Percentiles rank a stretch among this genome's conserved stretches.
phyloP scores from a whole-genome alignment of 2,113 vertebrate species.

The Phasianus colchicus region DNA sequence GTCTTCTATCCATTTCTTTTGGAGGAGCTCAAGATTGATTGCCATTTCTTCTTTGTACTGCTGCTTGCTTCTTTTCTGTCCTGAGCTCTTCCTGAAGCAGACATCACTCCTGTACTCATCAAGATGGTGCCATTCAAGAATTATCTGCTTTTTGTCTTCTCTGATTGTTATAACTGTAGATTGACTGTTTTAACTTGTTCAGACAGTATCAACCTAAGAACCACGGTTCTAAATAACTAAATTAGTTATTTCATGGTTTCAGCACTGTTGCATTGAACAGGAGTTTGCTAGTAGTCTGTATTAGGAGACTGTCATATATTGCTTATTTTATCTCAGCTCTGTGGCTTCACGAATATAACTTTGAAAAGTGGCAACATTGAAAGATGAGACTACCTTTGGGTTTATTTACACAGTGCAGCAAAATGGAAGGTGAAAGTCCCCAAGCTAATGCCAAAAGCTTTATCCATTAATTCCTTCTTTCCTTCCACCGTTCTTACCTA shows the following conservation, averaged over 20 bases:
- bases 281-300: background rate
- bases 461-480: background rate
- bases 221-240: background rate
- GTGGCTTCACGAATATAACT: background rate
- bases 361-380: background rate
- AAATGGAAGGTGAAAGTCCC: background rate
- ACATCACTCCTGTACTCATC: background rate
- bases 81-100: background rate
- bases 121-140: background rate
- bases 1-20: background rate
- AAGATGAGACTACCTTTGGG: background rate
- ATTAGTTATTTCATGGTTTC: background rate
- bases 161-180: background rate
- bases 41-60: background rate
- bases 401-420: background rate
- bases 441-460: background rate
- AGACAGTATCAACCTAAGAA: background rate
- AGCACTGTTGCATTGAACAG: background rate
- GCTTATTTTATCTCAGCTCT: background rate
- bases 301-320: background rate
- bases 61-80: background rate
- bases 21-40: background rate
- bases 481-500: background rate
- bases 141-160: background rate
- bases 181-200: background rate